These are phyloP conservation scores for Cryptoprocta ferox DNA, from an alignment of 2,797 vertebrate species.

Conservation along the genomic window DNA sequence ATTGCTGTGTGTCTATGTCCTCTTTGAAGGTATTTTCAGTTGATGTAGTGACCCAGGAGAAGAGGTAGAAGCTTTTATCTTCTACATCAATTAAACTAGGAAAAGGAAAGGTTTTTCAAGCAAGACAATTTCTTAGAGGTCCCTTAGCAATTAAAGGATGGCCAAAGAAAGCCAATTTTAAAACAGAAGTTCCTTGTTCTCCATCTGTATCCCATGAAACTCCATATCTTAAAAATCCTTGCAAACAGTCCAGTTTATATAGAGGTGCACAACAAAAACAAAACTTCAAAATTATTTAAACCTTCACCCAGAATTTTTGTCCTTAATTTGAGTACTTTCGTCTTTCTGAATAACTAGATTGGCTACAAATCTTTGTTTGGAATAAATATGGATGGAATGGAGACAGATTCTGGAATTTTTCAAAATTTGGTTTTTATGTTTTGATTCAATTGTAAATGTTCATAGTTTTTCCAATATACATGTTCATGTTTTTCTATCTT, in stretches of 20 bases:
- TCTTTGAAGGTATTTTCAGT: constrained; percentile 61
- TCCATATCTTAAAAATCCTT: background rate
- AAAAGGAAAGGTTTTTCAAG: constrained; percentile 45
- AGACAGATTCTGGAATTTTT: background rate
- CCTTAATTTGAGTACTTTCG: background rate
- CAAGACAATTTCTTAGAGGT: constrained; percentile 45
- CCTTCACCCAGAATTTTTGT: background rate
- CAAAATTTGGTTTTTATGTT: background rate
- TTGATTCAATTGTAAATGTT: background rate
- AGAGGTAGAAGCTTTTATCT: constrained; percentile 68
- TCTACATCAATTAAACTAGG: constrained; percentile 66
- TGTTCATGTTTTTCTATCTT: constrained; percentile 31
- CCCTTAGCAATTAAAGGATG: constrained; percentile 64
- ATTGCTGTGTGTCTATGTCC: constrained; percentile 12
- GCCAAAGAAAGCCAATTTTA: constrained; percentile 44
- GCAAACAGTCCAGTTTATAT: background rate
- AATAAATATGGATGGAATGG: background rate
- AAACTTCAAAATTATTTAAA: constrained; percentile 13
- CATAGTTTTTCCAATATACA: background rate
- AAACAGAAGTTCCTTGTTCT: constrained; percentile 29
- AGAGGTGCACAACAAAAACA: background rate
- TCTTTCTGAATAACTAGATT: background rate
- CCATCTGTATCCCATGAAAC: background rate
- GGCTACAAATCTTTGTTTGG: background rate
- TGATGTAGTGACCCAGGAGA: constrained; percentile 58